These are phyloP conservation scores for Pteromalus puparum DNA, from an alignment of 1,140 invertebrate species.

Conservation along the genomic window DNA sequence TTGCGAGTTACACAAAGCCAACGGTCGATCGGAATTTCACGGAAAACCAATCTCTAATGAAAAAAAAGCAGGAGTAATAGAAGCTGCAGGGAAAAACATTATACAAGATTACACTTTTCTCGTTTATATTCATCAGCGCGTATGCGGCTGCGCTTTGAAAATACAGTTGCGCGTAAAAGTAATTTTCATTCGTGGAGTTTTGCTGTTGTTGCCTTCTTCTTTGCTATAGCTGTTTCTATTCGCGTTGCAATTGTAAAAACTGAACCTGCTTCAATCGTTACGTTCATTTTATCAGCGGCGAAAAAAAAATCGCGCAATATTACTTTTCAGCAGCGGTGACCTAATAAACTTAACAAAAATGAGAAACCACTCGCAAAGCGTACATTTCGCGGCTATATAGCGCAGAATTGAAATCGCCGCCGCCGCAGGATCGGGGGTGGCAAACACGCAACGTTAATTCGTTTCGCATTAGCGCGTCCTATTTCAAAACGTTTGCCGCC, in stretches of 20 bases:
- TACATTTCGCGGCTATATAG: too few relatives aligned
- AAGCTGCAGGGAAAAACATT: not conserved
- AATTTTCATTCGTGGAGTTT: not conserved
- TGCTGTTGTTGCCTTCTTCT: not conserved
- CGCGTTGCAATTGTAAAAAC: too few relatives aligned
- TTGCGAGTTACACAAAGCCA: conserved; percentile 49
- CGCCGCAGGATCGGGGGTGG: not conserved
- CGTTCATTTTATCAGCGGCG: too few relatives aligned
- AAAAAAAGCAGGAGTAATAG: conserved; percentile 14
- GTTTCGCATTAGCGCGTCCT: conserved; percentile 34
- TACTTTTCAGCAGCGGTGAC: not conserved
- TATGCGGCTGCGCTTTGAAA: not conserved
- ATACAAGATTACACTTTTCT: conserved; percentile 17
- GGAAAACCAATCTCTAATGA: conserved; percentile 52
- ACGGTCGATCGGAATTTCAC: conserved; percentile 51
- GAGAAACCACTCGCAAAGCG: conserved; percentile 16
- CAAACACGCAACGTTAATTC: conserved; percentile 24
- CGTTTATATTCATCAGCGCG: conserved; percentile 4
- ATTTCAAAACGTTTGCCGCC: conserved; percentile 10
- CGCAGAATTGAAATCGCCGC: conserved; percentile 4
- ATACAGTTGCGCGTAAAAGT: not conserved
- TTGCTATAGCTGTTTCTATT: not conserved
- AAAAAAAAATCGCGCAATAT: too few relatives aligned
- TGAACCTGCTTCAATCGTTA: too few relatives aligned
- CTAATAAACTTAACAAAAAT: conserved; percentile 8